These are phyloP conservation scores for Elysia crispata DNA, from an alignment of 2,888 invertebrate species.

Conservation along the genomic window DNA sequence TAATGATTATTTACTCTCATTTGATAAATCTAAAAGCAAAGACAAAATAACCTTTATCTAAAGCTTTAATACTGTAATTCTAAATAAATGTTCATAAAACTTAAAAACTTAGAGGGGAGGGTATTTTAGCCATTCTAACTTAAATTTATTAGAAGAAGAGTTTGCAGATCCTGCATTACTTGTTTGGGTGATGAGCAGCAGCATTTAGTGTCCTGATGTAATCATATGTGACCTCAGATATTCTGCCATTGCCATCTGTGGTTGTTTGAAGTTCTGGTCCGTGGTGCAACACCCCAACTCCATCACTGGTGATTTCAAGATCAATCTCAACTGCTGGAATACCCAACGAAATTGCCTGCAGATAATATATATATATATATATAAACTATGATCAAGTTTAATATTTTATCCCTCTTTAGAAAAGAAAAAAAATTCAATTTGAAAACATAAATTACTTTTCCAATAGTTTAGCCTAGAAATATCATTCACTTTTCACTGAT, in stretches of 20 bases:
- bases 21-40: too few species aligned
- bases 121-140: too few species aligned
- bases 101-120: too few species aligned
- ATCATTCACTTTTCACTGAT: too few species aligned
- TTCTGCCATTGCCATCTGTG: slow-evolving; percentile 80
- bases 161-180: slow-evolving; percentile 41
- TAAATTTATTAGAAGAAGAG: slow-evolving; percentile 3
- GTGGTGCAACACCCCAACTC: slow-evolving; percentile 86
- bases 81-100: too few species aligned
- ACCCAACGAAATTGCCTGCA: slow-evolving; percentile 84
- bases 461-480: too few species aligned
- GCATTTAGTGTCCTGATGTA: slow-evolving; percentile 83
- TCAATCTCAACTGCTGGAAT: slow-evolving; percentile 89
- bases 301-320: slow-evolving; percentile 85
- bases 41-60: too few species aligned
- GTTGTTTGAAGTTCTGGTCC: slow-evolving; percentile 86
- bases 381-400: slow-evolving; percentile 1
- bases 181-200: slow-evolving; percentile 79
- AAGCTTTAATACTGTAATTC: too few species aligned
- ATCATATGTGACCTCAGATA: slow-evolving; percentile 83
- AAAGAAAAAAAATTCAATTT: slow-evolving; percentile 6
- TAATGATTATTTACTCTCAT: too few species aligned
- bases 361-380: slow-evolving; percentile 58
- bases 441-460: neutral
- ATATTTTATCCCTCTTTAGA: neutral